Evolutionary conservation across 1,140 invertebrate species (phyloP), one percentile per base, ranked within the genome.

Genomic region (Anastrepha obliqua): DNA sequence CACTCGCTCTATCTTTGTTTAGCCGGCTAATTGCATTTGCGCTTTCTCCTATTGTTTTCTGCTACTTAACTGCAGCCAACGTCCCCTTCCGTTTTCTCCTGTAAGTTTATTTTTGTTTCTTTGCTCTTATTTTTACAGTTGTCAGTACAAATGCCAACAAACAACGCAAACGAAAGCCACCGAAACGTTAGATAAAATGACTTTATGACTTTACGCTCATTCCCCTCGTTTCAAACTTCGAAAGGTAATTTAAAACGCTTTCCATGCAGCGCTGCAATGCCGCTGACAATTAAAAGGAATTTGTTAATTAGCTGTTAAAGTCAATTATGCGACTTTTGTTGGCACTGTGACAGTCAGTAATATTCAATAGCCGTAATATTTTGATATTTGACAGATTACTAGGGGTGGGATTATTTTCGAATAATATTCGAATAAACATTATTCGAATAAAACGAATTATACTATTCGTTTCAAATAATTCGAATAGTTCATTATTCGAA

Each of bases 251-350:
- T 81, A 20, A n/a, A 51, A 20, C 51, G 47, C 70, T 78, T 81
- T 55, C 17, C 51, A 81, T 58, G 74, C 44, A 81, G 13, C 47
- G 20, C 74, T 81, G 74, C n/a, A 58, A 3, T 1, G 44, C 20
- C n/a, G 2, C 55, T 81, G 74, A 81, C 74, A 81, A 81, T 81
- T 81, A 81, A 81, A 81, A 81, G 47, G 74, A 81, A 81, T 81
- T 81, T 81, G 74, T 81, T 81, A 81, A 81, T 81, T 81, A 81
- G 74, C 74, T 81, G 74, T 81, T 55, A 20, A 81, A 81, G 74
- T 81, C 74, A 81, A 81, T 81, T 81, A 81, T 55, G 4, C 11
- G 70, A 11, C 15, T 2, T 74, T 74, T 74, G 70, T 7, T 74
- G 70, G 44, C 70, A 29, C 47, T n/a, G 70, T 42, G 70, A 7